Evolutionary conservation across 2,888 invertebrate species (phyloP), one percentile per base, ranked within the genome.

Genomic region (Thereva nobilitata): DNA sequence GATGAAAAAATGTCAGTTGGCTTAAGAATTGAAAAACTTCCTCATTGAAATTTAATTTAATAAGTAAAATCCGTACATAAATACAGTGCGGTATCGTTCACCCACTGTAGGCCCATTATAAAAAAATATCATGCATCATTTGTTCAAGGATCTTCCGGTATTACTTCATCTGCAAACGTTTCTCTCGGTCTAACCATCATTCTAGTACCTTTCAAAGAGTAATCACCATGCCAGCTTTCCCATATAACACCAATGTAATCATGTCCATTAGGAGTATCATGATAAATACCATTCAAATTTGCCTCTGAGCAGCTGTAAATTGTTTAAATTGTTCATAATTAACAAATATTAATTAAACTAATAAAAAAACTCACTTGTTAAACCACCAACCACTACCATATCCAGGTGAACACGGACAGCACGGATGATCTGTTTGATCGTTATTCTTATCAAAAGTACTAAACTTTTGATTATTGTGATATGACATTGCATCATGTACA

Each of bases 381-480:
- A 84, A 85, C 87, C 87, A 87, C 86, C 87, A 86, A 7, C 86
- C 86, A 23, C 84, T 84, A 1, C 83, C 84, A 76, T 83, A 85
- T 1, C 83, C 81, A 23, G 81, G 76, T 0, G 84, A 83, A 73
- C 86, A 86, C 12, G 84, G 82, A 72, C 84, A 84, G 72, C 85
- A 84, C 0, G 78, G 78, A 10, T 79, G 76, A 0, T 83, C 82
- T 8, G 82, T 82, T 34, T 80, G 77, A 72, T 86, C 84, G 73
- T 84, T 83, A 42, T 80, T 82, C 5, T 76, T 74, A 67, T 80
- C 79, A 49, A 74, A 76, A 0, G 79, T 77, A 64, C 76, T 77
- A 55, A 80, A 87, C 82, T 72, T 78, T 74, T 69, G 80, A 38
- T 80, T 80, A 74, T 83, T 83, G 73, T 86, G 85, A 67, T 81